phyloP scores from a whole-genome alignment of 2,888 invertebrate genomes.

The Hecatera dysodea region DNA sequence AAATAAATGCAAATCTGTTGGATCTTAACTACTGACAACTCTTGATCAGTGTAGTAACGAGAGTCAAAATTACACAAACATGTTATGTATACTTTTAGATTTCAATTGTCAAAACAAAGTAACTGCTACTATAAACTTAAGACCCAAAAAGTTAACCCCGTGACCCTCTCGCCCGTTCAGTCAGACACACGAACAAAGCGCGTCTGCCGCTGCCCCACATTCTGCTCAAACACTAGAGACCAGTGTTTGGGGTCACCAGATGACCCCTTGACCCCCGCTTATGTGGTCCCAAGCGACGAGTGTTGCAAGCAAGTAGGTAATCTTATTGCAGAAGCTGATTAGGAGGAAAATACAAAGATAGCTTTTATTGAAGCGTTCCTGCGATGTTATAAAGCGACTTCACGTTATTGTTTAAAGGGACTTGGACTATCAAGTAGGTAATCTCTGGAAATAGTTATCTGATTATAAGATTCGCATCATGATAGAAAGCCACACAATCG shows the following conservation, averaged over 20 bases:
- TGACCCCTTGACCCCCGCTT: constrained; percentile 26
- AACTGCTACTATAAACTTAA: not conserved
- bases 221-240: constrained; percentile 29
- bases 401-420: not conserved
- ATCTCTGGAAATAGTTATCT: too few relatives aligned
- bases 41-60: too few relatives aligned
- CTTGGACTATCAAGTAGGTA: not conserved
- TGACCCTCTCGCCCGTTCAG: constrained; percentile 25
- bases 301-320: too few relatives aligned
- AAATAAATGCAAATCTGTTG: too few relatives aligned
- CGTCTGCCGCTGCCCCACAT: constrained; percentile 40
- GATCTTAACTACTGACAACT: too few relatives aligned
- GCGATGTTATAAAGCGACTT: not conserved
- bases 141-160: constrained; percentile 6
- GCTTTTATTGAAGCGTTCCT: not conserved
- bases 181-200: constrained; percentile 21
- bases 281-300: not conserved
- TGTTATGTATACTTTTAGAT: too few relatives aligned
- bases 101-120: too few relatives aligned
- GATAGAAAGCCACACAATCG: too few relatives aligned
- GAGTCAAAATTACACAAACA: too few relatives aligned
- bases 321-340: too few relatives aligned
- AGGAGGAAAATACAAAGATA: not conserved
- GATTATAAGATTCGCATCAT: too few relatives aligned
- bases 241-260: constrained; percentile 17